Percentiles rank a stretch among this genome's conserved stretches.
These are phyloP conservation scores for Thalassarche chlororhynchos DNA, from an alignment of 2,113 vertebrate species.

Conservation along the genomic window DNA sequence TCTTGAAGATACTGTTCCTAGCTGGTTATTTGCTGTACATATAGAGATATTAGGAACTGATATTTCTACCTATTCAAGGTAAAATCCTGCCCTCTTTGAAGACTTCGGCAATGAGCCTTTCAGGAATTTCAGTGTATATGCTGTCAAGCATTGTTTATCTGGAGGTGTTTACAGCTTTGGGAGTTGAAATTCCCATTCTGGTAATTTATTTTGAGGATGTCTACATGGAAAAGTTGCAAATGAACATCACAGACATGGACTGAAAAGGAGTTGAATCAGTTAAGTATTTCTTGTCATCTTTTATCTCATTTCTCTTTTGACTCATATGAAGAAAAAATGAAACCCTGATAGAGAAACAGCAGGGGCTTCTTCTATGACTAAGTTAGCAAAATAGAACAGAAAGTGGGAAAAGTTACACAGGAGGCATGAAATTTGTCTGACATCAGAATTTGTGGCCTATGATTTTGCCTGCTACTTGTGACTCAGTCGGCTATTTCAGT, in stretches of 20 bases:
- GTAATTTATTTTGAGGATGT: neutral
- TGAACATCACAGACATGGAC: neutral
- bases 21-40: neutral
- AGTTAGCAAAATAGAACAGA: constrained; percentile 20
- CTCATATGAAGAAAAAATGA: neutral
- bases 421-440: neutral
- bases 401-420: neutral
- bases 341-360: neutral
- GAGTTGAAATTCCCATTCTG: neutral
- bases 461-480: neutral
- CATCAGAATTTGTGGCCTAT: neutral
- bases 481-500: neutral
- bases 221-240: neutral
- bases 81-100: neutral
- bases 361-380: neutral
- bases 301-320: neutral
- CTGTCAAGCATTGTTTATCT: neutral
- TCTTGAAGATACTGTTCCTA: neutral
- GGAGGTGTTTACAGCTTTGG: neutral
- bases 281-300: neutral
- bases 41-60: neutral
- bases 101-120: neutral
- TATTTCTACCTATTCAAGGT: neutral
- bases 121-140: neutral
- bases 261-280: neutral